These are phyloP conservation scores for Xerus rutilus DNA, from an alignment of 2,797 vertebrate species.

Conservation along the genomic window DNA sequence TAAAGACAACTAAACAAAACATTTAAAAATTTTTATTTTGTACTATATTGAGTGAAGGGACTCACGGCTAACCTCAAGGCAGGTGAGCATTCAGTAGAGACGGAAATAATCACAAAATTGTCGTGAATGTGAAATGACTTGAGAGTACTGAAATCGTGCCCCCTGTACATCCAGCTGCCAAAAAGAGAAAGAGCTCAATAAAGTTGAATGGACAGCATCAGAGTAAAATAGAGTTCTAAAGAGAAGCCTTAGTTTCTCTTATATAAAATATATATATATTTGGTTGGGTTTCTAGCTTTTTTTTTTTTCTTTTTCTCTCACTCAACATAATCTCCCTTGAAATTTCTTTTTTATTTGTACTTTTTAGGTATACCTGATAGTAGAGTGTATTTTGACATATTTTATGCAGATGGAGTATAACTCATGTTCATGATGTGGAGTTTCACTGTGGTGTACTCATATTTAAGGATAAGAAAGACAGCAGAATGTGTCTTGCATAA, in stretches of 20 bases:
- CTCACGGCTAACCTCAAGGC: neutral
- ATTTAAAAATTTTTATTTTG: neutral
- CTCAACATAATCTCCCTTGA: neutral
- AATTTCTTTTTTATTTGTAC: neutral
- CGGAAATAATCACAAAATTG: slow-evolving; percentile 21
- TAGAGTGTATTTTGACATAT: no score
- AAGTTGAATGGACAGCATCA: neutral
- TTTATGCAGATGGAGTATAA: no score
- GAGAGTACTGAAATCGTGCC: neutral
- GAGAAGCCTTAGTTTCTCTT: neutral
- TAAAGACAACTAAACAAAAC: no score
- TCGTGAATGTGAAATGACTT: slow-evolving; percentile 4
- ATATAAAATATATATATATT: neutral
- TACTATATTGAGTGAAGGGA: neutral
- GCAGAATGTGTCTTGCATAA: no score
- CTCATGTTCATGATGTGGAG: no score
- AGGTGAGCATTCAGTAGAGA: slow-evolving; percentile 5
- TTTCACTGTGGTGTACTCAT: no score
- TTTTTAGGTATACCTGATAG: no score
- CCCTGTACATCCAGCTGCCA: neutral
- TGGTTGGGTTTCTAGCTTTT: neutral
- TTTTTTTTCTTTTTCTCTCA: neutral
- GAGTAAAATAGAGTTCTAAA: neutral
- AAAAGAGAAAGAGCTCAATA: neutral
- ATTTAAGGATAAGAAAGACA: no score